These are phyloP conservation scores for Scyliorhinus canicula DNA, from an alignment of 2,797 vertebrate genomes.

Conservation along the genomic window DNA sequence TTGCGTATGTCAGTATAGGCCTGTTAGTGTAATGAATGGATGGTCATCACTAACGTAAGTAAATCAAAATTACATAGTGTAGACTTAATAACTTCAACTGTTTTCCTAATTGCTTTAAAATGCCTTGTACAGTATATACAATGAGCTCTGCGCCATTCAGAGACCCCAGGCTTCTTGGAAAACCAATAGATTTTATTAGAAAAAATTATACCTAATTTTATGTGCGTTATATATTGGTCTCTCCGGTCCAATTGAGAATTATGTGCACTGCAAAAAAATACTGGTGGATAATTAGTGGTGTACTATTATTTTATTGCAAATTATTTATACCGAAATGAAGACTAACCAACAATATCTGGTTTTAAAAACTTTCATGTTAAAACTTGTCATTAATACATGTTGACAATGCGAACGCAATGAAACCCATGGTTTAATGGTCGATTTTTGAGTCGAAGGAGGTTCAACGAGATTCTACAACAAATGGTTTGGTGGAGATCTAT, in stretches of 20 bases:
- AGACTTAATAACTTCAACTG: constrained; percentile 36
- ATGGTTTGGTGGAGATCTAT: neutral
- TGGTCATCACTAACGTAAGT: constrained; percentile 34
- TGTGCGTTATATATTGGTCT: constrained; percentile 24
- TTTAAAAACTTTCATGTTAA: neutral
- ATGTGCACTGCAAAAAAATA: constrained; percentile 3
- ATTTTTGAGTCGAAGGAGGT: neutral
- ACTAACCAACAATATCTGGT: neutral
- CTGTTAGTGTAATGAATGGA: constrained; percentile 36
- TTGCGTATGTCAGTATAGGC: neutral
- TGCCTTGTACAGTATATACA: neutral
- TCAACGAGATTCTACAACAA: neutral
- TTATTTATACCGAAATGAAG: neutral
- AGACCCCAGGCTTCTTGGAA: neutral
- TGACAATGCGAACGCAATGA: neutral
- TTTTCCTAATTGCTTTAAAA: constrained; percentile 37
- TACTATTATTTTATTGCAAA: neutral
- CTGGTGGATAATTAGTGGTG: neutral
- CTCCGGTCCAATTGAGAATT: constrained; percentile 9
- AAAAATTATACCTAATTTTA: constrained; percentile 21
- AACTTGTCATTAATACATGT: neutral
- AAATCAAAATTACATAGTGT: constrained; percentile 27
- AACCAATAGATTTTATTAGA: constrained; percentile 10
- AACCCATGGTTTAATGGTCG: neutral
- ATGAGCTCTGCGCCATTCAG: neutral